phyloP scores from a whole-genome alignment of 2,888 invertebrate species.

The Stratiomys singularior region DNA sequence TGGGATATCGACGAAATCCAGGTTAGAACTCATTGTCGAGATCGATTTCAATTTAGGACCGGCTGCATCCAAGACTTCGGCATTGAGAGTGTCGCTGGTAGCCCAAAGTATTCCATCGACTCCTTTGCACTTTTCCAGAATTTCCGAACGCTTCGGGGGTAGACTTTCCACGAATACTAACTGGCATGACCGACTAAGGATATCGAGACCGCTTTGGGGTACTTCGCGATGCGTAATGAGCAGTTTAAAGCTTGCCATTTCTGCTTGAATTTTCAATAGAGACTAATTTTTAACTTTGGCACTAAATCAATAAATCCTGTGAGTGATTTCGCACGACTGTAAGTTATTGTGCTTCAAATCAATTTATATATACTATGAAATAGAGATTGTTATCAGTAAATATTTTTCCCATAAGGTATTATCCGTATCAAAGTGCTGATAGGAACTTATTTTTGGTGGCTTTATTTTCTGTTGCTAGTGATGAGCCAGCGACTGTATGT shows the following conservation, averaged over 20 bases:
- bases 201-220: constrained; percentile 70
- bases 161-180: constrained; percentile 46
- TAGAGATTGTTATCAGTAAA: too few species aligned
- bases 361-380: too few species aligned
- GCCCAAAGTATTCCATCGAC: constrained; percentile 53
- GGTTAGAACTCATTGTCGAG: constrained; percentile 82
- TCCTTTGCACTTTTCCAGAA: constrained; percentile 50
- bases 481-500: too few species aligned
- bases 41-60: constrained; percentile 75
- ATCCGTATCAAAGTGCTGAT: too few species aligned
- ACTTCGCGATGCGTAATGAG: constrained; percentile 74
- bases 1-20: constrained; percentile 78
- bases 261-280: too few species aligned
- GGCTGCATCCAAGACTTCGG: constrained; percentile 49
- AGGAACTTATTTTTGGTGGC: too few species aligned
- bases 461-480: too few species aligned
- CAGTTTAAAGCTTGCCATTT: constrained; percentile 65
- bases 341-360: too few species aligned
- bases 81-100: constrained; percentile 47
- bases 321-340: too few species aligned
- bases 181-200: constrained; percentile 72
- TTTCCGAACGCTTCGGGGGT: constrained; percentile 46
- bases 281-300: too few species aligned
- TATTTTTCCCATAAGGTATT: too few species aligned
- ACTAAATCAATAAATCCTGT: too few species aligned